Conservation (phyloP, 2,113 vertebrate genomes). For the Tympanuchus pallidicinctus region DNA sequence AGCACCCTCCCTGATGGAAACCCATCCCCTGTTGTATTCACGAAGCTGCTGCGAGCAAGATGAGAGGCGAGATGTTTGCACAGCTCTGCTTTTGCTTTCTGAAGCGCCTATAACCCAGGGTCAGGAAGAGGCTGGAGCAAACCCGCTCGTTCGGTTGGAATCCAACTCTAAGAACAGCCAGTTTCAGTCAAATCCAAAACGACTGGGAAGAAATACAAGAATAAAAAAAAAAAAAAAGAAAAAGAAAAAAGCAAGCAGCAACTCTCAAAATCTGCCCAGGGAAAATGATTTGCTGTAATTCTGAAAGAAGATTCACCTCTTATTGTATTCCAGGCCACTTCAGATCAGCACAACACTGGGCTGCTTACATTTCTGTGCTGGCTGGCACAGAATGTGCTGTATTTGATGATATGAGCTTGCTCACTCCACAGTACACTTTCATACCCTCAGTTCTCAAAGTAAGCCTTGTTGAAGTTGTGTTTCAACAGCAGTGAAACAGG, state of each 20-base stretch:
- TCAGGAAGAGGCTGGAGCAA: slow-evolving; percentile 44
- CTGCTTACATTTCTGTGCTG: background rate
- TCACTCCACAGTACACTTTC: background rate
- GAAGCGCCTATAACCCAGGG: slow-evolving; percentile 16
- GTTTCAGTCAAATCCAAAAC: slow-evolving; percentile 45
- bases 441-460: background rate
- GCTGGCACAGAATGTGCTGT: background rate
- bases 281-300: background rate
- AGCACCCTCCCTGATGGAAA: background rate
- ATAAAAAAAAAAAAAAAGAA: background rate
- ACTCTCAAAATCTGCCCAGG: slow-evolving; percentile 1
- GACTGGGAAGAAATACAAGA: slow-evolving; percentile 27
- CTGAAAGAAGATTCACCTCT: slow-evolving; percentile 47
- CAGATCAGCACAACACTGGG: background rate
- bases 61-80: background rate
- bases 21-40: background rate
- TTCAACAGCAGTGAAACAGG: slow-evolving; percentile 30
- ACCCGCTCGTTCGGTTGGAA: slow-evolving; percentile 36
- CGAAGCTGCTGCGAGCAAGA: fast-evolving
- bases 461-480: background rate
- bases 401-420: background rate
- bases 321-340: slow-evolving; percentile 14
- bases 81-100: background rate
- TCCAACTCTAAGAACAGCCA: slow-evolving; percentile 28
- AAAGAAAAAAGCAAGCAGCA: background rate